Percentiles rank a stretch among this genome's conserved stretches.
Conservation (phyloP, 2,113 vertebrate genomes). For the Motacilla tschutschensis region DNA sequence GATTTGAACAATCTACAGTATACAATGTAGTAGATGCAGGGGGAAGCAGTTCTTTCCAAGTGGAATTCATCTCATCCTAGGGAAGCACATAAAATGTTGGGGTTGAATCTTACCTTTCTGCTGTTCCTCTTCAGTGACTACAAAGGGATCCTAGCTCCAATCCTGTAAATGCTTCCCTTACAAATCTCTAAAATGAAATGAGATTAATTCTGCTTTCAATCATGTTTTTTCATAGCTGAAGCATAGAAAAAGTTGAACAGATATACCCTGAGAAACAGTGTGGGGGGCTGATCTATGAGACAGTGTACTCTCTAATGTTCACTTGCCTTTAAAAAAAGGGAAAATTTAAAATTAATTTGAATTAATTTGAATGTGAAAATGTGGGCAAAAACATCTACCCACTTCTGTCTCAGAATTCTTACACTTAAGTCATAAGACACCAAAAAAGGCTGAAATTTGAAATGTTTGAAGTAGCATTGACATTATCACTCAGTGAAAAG, state of each 20-base stretch:
- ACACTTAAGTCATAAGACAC: neutral
- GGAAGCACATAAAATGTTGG: neutral
- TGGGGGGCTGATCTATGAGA: neutral
- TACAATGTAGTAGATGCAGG: neutral
- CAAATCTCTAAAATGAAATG: neutral
- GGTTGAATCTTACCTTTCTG: neutral
- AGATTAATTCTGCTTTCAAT: neutral
- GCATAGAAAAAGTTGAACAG: neutral
- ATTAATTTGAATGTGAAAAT: slow-evolving; percentile 21
- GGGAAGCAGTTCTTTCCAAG: neutral
- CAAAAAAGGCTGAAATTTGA: neutral
- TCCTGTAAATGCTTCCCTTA: neutral
- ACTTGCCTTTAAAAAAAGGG: slow-evolving; percentile 1
- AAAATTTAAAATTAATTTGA: slow-evolving; percentile 7
- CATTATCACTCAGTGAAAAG: neutral
- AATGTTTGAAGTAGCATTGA: neutral
- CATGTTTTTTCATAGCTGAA: neutral
- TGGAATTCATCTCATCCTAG: neutral
- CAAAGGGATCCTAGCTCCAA: neutral
- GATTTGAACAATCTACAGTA: neutral
- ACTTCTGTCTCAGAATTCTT: slow-evolving; percentile 41
- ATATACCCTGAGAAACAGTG: neutral
- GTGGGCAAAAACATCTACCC: slow-evolving; percentile 12
- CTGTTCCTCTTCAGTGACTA: neutral
- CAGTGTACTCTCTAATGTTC: neutral